Conservation (phyloP, 2,797 vertebrate genomes). For the Falco columbarius region DNA sequence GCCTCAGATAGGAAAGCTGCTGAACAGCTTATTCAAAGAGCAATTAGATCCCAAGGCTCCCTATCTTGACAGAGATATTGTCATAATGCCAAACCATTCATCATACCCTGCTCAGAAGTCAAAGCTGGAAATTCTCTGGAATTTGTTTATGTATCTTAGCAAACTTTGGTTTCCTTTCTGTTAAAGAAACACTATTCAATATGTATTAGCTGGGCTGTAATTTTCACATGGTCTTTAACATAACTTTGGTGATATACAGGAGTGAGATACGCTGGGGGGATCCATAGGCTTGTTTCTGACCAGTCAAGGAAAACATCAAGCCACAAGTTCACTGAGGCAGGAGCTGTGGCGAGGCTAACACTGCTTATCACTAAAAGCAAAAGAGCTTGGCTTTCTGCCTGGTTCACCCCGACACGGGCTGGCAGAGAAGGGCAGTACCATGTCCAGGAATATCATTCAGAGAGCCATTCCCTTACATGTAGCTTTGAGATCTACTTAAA, state of each 20-base stretch:
- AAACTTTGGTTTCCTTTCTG: constrained; percentile 17
- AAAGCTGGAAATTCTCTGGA: constrained; percentile 3
- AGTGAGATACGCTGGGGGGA: accelerated
- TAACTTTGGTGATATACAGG: neutral
- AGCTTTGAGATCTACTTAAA: neutral
- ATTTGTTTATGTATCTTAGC: constrained; percentile 23
- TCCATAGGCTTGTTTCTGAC: neutral
- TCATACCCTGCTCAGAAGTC: constrained; percentile 4
- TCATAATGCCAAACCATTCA: constrained; percentile 1
- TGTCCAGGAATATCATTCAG: neutral
- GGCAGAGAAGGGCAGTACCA: neutral
- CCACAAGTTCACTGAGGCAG: neutral
- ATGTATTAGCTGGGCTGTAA: neutral
- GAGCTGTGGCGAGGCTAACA: neutral
- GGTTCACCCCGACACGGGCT: neutral
- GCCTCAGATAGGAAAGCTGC: neutral
- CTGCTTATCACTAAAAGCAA: neutral
- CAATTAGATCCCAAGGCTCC: neutral
- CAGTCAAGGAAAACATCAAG: neutral
- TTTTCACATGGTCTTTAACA: neutral
- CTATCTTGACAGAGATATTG: neutral
- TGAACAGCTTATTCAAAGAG: neutral
- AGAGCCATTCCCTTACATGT: neutral
- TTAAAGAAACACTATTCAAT: neutral
- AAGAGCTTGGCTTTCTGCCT: neutral